A percentile compares a stretch with the other conserved stretches of the same genome.
Evolutionary conservation across 2,797 vertebrate species (phyloP).

Genomic region (Microcaecilia unicolor): DNA sequence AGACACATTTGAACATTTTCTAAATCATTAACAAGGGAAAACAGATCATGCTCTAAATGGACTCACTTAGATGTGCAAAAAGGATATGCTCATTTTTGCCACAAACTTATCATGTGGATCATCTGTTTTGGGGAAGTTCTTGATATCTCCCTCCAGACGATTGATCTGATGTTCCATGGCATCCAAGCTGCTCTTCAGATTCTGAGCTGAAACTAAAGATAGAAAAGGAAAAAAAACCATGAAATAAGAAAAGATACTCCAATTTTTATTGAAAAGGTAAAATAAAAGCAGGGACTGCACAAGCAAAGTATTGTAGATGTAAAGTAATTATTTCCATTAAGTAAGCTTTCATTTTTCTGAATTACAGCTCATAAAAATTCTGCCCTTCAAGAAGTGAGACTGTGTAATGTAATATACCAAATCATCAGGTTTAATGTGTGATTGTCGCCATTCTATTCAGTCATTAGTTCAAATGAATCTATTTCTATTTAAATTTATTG

Average conservation of each 20-base stretch:
- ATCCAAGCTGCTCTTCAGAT: slow-evolving; percentile 77
- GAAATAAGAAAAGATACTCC: too few species aligned
- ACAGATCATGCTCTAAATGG: not conserved
- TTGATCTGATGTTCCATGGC: slow-evolving; percentile 84
- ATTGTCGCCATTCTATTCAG: slow-evolving; percentile 61
- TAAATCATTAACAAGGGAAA: not conserved
- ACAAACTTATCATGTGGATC: slow-evolving; percentile 88
- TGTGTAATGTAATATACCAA: slow-evolving; percentile 52
- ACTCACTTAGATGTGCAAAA: slow-evolving; percentile 6
- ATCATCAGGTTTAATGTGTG: slow-evolving; percentile 57
- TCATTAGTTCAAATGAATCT: slow-evolving; percentile 55
- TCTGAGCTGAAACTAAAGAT: slow-evolving; percentile 83
- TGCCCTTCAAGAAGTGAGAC: slow-evolving; percentile 44
- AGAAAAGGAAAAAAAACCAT: not conserved
- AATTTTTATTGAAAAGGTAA: too few species aligned
- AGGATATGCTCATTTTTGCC: slow-evolving; percentile 97
- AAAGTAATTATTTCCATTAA: slow-evolving; percentile 45
- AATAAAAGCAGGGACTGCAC: slow-evolving; percentile 9
- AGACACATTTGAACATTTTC: not conserved
- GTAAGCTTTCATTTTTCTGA: slow-evolving; percentile 40
- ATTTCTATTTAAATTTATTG: slow-evolving; percentile 70
- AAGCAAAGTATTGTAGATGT: slow-evolving; percentile 1
- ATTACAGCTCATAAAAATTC: slow-evolving; percentile 52
- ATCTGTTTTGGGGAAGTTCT: slow-evolving; percentile 79
- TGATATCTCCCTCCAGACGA: slow-evolving; percentile 77